phyloP scores from a whole-genome alignment of 2,888 invertebrate species.

The Muschampia plurimacula region DNA sequence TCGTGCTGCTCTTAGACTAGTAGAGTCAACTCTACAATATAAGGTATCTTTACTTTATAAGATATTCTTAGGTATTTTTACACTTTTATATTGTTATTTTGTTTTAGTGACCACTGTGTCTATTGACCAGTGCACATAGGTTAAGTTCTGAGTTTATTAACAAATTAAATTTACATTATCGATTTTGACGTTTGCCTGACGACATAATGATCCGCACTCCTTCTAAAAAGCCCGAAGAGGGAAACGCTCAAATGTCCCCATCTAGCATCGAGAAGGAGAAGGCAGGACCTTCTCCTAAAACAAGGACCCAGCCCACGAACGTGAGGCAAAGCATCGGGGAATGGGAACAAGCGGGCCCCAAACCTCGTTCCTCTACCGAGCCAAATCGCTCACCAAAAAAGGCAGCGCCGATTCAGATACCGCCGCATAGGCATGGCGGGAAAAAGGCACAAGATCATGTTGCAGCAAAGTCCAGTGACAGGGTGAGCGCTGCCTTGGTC shows the following conservation, averaged over 20 bases:
- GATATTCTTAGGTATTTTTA: neutral
- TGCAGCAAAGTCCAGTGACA: no score
- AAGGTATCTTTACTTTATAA: neutral
- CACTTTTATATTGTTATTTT: neutral
- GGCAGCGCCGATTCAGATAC: neutral
- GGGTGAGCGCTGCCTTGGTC: no score
- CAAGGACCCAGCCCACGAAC: neutral
- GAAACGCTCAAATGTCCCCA: neutral
- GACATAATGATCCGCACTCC: neutral
- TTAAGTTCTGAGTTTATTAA: neutral
- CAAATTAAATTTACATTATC: neutral
- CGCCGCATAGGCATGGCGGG: no score
- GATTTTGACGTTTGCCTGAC: neutral
- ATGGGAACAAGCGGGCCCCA: neutral
- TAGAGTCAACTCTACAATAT: neutral
- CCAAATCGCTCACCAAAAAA: neutral
- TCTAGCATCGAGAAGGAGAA: neutral
- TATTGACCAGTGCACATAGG: neutral
- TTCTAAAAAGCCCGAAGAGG: neutral
- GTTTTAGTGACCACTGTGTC: neutral
- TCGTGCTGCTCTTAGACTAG: neutral
- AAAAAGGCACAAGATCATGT: no score
- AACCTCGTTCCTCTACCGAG: neutral
- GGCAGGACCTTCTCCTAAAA: neutral
- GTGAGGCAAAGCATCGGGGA: neutral